A percentile compares a stretch with the other conserved stretches of the same genome.
Evolutionary conservation across 1,140 invertebrate species (phyloP).

Genomic region (Dolichoris vasculosae): DNA sequence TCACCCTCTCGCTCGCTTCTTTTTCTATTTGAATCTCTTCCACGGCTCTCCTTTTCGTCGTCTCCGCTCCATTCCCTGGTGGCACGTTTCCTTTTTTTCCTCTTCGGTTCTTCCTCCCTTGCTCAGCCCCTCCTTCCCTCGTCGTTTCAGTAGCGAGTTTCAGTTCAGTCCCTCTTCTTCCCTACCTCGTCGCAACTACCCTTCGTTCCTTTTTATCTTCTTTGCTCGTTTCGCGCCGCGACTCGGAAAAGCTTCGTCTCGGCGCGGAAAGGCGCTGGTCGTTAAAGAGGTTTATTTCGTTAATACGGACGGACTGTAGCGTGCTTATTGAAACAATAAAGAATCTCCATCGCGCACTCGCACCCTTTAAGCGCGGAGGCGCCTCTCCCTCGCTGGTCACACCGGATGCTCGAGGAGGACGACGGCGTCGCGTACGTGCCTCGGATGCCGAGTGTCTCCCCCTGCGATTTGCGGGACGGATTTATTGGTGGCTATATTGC

Average conservation of each 20-base stretch:
- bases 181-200: background rate
- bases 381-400: constrained; percentile 46
- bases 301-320: constrained; percentile 71
- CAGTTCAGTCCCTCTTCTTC: constrained; percentile 5
- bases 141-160: constrained; percentile 42
- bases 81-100: constrained; percentile 42
- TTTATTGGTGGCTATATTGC: constrained; percentile 68
- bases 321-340: constrained; percentile 76
- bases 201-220: constrained; percentile 34
- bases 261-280: constrained; percentile 53
- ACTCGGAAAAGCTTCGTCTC: background rate
- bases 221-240: constrained; percentile 28
- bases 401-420: constrained; percentile 44
- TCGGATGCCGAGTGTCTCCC: constrained; percentile 53
- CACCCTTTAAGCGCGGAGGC: background rate
- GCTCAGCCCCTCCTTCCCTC: constrained; percentile 22
- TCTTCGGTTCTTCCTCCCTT: constrained; percentile 36
- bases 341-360: constrained; percentile 61
- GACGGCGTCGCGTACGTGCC: constrained; percentile 60
- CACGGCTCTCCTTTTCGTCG: constrained; percentile 29
- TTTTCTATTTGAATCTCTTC: constrained; percentile 56
- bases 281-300: constrained; percentile 75
- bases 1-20: constrained; percentile 44
- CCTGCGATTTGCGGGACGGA: constrained; percentile 58
- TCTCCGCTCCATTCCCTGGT: constrained; percentile 16